Percentiles rank a stretch among this genome's conserved stretches.
phyloP scores from a whole-genome alignment of 2,888 invertebrate genomes.

The Leptopterna dolabrata region DNA sequence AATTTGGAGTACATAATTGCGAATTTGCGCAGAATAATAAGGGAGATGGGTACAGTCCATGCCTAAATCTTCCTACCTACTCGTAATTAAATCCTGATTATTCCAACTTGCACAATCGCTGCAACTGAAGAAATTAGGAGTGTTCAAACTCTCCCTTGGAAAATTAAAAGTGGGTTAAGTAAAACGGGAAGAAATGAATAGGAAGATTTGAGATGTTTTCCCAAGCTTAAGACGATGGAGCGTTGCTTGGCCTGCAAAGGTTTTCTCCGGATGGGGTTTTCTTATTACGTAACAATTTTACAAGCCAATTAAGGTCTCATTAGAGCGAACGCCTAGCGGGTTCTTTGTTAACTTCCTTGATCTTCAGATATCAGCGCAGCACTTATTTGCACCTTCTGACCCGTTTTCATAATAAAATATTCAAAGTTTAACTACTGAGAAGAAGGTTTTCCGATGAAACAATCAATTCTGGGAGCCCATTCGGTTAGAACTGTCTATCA shows the following conservation, averaged over 20 bases:
- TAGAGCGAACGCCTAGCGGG: constrained; percentile 50
- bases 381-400: neutral
- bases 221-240: constrained; percentile 10
- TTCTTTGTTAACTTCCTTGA: constrained; percentile 48
- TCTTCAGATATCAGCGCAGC: constrained; percentile 12
- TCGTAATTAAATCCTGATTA: too few species aligned
- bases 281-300: constrained; percentile 49
- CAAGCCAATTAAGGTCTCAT: constrained; percentile 53
- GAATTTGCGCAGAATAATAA: too few species aligned
- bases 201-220: constrained; percentile 37
- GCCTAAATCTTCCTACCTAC: too few species aligned
- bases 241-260: neutral
- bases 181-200: neutral
- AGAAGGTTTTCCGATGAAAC: neutral
- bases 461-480: too few species aligned
- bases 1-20: too few species aligned
- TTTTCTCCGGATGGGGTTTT: neutral
- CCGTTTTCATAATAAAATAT: neutral
- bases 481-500: too few species aligned
- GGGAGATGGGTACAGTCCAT: too few species aligned
- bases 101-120: neutral
- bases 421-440: neutral
- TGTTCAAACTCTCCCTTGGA: neutral
- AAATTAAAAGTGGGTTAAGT: neutral
- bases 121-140: neutral